Percentiles rank a stretch among this genome's conserved stretches.
phyloP scores from a whole-genome alignment of 1,140 invertebrate species.

The Nasonia vitripennis region DNA sequence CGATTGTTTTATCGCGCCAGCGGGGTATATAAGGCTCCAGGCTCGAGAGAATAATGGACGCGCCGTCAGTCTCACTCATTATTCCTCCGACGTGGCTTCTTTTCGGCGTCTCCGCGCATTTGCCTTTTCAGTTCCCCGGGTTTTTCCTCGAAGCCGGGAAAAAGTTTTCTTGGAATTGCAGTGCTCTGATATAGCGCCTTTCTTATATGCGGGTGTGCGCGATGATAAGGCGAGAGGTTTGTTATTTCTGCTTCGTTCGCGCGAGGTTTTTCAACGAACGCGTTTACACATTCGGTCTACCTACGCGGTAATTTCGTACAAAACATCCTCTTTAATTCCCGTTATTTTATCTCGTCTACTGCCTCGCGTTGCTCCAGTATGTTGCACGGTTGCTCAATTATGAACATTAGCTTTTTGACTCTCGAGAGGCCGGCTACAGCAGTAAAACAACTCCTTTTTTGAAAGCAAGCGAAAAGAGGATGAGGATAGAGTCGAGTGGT shows the following conservation, averaged over 20 bases:
- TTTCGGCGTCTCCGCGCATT: neutral
- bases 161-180: neutral
- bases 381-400: constrained; percentile 6
- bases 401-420: constrained; percentile 6
- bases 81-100: neutral
- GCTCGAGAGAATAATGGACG: neutral
- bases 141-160: no score
- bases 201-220: no score
- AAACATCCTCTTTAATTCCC: neutral
- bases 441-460: neutral
- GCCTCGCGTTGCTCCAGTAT: no score
- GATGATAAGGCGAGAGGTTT: no score
- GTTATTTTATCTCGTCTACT: neutral
- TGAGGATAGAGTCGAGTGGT: neutral
- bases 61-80: neutral
- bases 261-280: neutral
- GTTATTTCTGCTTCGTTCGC: no score
- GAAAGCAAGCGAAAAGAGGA: neutral
- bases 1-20: neutral
- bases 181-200: neutral
- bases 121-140: neutral
- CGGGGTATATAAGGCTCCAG: no score
- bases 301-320: neutral
- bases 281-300: no score
- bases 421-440: neutral